Conservation (phyloP, 2,888 invertebrate species). For the Lepidonotus clava region DNA sequence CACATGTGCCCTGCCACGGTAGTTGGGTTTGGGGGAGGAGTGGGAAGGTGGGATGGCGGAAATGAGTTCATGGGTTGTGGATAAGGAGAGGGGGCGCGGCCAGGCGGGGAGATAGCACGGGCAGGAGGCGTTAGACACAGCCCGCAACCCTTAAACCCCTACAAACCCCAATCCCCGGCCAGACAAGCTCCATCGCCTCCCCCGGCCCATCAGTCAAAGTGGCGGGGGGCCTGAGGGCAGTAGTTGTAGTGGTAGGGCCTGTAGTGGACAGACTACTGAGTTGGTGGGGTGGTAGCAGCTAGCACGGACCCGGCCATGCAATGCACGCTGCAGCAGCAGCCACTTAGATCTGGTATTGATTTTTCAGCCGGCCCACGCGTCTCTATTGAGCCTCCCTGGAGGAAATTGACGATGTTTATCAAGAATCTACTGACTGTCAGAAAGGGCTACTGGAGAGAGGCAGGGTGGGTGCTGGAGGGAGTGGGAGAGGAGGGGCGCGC, state of each 20-base stretch:
- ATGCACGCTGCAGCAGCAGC: not conserved
- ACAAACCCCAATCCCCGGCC: not conserved
- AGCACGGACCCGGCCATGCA: no score
- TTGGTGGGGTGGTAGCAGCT: no score
- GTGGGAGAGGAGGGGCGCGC: not conserved
- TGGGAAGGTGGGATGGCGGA: not conserved
- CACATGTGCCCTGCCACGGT: not conserved
- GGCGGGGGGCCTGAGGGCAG: no score
- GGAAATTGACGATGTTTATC: conserved; percentile 52
- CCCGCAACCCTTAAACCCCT: not conserved
- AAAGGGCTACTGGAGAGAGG: not conserved
- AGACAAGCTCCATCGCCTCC: not conserved
- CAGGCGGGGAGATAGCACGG: conserved; percentile 26
- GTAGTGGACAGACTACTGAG: no score
- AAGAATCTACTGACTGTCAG: conserved; percentile 25
- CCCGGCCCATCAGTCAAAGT: not conserved
- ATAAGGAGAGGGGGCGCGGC: conserved; percentile 27
- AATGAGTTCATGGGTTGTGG: conserved; percentile 36
- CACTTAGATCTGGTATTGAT: conserved; percentile 42
- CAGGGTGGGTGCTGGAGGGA: not conserved
- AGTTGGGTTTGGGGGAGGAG: not conserved
- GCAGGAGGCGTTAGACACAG: not conserved
- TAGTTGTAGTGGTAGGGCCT: no score
- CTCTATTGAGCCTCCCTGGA: conserved; percentile 39
- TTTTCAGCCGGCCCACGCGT: not conserved